Base-by-base conservation (phyloP, 2,797 vertebrate genomes). In the Malacoraja senta region DNA sequence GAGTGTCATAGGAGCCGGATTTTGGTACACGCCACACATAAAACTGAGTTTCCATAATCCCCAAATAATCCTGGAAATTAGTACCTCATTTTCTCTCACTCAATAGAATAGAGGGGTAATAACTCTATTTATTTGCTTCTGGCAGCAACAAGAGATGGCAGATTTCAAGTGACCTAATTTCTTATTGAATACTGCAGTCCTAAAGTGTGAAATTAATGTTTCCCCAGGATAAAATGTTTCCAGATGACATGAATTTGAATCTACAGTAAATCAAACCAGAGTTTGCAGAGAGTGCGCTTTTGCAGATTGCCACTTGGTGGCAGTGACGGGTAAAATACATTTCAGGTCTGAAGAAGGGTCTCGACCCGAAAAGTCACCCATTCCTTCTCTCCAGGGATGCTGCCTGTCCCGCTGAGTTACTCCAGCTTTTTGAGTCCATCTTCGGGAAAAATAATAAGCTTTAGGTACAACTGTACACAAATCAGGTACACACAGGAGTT, bases 291-390 rank as follows among this genome's bases (percentile, higher is more conserved):
- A 7, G 29, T 63, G 83, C 32, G 58, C 8, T 35, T 21, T 88
- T 88, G 63, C 63, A 88, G n/a, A 68, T 88, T 21, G 17, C n/a
- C 84, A 88, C 84, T 35, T n/a, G 84, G n/a, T 88, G 84, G 84
- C 17, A 88, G 84, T 68, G n/a, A 68, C n/a, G 84, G 63, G 84
- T 68, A 88, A 68, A 88, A 88, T 88, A 17, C 4, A 53, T 53
- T 53, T 53, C 44, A 53, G 44, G 44, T 53, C 44, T 53, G 44
- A 53, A 53, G 44, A 53, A 53, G 44, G 44, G 44, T 6, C 44
- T 53, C 44, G 44, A 53, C 44, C 44, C 44, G 44, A 53, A 53
- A 53, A 0, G 44, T 53, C 44, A 53, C 44, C 44, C 44, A 53
- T 53, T 53, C 44, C 44, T 6, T 53, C 44, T 53, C 44, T 7